phyloP scores from a whole-genome alignment of 2,113 vertebrate genomes.

The Microtus oregoni region DNA sequence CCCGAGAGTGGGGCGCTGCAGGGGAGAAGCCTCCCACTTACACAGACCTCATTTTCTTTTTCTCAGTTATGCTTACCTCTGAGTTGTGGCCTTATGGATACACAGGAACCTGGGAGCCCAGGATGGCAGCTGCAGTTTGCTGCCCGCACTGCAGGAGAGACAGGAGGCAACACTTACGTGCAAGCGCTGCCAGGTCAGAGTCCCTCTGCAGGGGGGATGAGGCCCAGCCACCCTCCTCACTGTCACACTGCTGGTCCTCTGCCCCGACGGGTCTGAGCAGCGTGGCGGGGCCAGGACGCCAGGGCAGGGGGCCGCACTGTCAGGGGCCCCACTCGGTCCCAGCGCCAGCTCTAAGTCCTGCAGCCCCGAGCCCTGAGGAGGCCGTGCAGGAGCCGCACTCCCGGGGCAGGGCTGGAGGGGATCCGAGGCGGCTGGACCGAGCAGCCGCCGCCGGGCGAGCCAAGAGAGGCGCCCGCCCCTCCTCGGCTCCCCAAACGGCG shows the following conservation, averaged over 20 bases:
- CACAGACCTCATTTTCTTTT: no score
- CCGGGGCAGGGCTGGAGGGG: no score
- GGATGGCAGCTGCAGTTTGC: accelerated
- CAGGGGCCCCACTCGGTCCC: no score
- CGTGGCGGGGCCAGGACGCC: neutral
- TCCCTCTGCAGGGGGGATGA: neutral
- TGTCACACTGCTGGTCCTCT: neutral
- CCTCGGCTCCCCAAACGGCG: no score
- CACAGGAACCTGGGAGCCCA: accelerated
- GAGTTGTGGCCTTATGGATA: accelerated
- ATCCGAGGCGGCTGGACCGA: no score
- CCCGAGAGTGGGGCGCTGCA: no score
- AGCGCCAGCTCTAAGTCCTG: no score
- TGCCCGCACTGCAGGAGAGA: accelerated
- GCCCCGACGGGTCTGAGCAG: neutral
- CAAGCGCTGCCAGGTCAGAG: neutral
- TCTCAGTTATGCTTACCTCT: accelerated
- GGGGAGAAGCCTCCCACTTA: no score
- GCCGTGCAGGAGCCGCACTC: no score
- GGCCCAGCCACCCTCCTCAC: neutral
- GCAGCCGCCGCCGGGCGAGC: no score
- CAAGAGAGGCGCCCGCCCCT: no score
- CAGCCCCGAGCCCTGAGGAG: no score
- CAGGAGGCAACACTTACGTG: conserved; percentile 82
- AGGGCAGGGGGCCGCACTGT: neutral